phyloP scores from a whole-genome alignment of 1,140 invertebrate genomes.

The Laupala kohalensis region DNA sequence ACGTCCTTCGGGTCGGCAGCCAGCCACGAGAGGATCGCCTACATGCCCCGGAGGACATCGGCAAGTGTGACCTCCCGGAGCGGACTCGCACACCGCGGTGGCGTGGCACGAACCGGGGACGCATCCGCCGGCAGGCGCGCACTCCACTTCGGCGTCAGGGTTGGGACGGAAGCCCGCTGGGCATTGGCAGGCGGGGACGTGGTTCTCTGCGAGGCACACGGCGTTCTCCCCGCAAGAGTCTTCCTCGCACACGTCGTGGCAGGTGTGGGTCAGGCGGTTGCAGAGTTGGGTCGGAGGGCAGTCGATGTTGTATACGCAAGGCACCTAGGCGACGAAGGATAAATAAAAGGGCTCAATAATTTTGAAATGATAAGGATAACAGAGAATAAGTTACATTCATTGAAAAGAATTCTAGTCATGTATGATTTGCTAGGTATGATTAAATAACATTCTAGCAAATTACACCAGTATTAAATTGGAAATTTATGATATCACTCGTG shows the following conservation, averaged over 20 bases:
- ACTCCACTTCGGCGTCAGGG: conserved; percentile 67
- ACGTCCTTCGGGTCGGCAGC: conserved; percentile 61
- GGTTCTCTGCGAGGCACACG: conserved; percentile 74
- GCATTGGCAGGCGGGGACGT: conserved; percentile 68
- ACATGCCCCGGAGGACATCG: conserved; percentile 60
- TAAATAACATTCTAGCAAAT: too few species aligned
- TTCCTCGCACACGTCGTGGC: conserved; percentile 63
- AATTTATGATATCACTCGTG: background rate
- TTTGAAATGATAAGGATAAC: too few species aligned
- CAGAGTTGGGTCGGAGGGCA: conserved; percentile 65
- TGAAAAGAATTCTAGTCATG: too few species aligned
- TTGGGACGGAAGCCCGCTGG: conserved; percentile 65
- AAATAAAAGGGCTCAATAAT: too few species aligned
- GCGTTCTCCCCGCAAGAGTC: conserved; percentile 75
- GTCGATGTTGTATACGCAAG: conserved; percentile 73
- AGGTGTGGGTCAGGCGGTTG: conserved; percentile 68
- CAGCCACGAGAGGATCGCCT: conserved; percentile 57
- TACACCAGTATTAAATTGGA: too few species aligned
- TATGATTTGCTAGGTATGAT: too few species aligned
- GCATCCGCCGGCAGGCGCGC: conserved; percentile 51
- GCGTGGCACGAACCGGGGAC: conserved; percentile 66
- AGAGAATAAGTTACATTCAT: too few species aligned
- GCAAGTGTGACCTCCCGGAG: conserved; percentile 48
- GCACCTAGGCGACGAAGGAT: too few species aligned
- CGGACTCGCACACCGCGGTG: conserved; percentile 60